Conservation (phyloP, 2,888 invertebrate species). For the Apotomis capreana region DNA sequence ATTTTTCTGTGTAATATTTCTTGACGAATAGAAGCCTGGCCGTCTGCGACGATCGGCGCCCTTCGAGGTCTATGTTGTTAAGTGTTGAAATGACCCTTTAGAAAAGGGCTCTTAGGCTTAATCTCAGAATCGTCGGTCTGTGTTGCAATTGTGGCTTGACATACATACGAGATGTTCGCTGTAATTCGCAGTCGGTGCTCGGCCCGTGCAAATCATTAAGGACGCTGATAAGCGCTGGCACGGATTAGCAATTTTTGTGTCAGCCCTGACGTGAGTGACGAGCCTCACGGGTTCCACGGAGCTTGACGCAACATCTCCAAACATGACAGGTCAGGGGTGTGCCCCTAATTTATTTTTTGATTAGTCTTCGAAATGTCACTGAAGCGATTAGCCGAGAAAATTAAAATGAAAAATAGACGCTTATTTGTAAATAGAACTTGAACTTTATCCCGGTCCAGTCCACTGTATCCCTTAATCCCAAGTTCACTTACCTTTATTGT, state of each 20-base stretch:
- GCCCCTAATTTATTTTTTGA: conserved; percentile 33
- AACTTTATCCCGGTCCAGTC: conserved; percentile 57
- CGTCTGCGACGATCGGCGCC: conserved; percentile 13
- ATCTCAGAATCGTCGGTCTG: conserved; percentile 61
- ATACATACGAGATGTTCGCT: conserved; percentile 66
- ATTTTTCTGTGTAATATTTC: not conserved
- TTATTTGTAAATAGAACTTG: not conserved
- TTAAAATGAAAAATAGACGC: not conserved
- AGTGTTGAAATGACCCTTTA: conserved; percentile 61
- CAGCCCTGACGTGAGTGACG: conserved; percentile 29
- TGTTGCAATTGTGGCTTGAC: conserved; percentile 76
- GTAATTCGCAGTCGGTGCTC: conserved; percentile 60
- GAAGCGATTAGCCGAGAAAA: conserved; percentile 17
- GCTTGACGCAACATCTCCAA: conserved; percentile 38
- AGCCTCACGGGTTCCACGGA: conserved; percentile 2
- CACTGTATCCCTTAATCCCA: conserved; percentile 54
- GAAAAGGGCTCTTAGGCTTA: conserved; percentile 74
- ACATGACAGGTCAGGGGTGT: conserved; percentile 41
- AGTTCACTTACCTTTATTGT: conserved; percentile 76
- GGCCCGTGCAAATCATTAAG: conserved; percentile 41
- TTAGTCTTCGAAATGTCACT: conserved; percentile 20
- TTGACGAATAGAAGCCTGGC: not conserved
- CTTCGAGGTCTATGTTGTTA: conserved; percentile 38
- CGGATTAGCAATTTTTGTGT: conserved; percentile 35
- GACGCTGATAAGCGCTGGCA: conserved; percentile 35